Evolutionary conservation across 1,140 invertebrate species (phyloP), one percentile per base, ranked within the genome.

Genomic region (Carposina sasakii): DNA sequence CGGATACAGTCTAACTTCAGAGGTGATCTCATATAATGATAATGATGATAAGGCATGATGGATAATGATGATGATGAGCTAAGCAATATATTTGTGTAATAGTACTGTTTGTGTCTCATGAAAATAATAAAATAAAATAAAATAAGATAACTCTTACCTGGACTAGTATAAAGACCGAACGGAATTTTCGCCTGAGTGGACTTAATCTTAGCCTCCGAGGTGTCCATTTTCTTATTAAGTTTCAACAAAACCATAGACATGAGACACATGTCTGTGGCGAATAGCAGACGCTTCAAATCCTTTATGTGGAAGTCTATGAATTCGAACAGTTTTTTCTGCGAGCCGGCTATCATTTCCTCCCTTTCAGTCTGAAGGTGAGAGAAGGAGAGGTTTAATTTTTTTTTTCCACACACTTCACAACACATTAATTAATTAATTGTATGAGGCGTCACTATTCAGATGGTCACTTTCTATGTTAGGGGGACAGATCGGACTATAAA

Each of bases 201-300:
- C 34, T 68, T 79, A 8, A 83, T 83, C 26, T 83, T 83, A 0
- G 70, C 67, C 43, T 81, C 78, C 0, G 75, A 78, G 0, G 76
- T 72, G 56, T 79, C 78, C 78, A 82, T 82, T 26, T 82, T 82
- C 54, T 79, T 82, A 40, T 79, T 79, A 17, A 81, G 46, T 37
- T 83, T 83, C 10, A 83, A 46, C 20, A 76, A 48, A 0, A 83
- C 76, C 79, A 83, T 83, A 0, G 79, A 81, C 76, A 81, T 83
- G 5, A 83, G 64, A 0, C 76, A 71, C 62, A 71, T 76, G 51
- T 83, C 79, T 0, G 76, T 81, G 4, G 71, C 71, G 23, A 72
- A 77, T 0, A 83, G 60, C 2, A 83, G 31, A 6, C 76, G 40
- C 56, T 83, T 83, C 54, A 83, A 52, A 16, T 83, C 79, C n/a